Conservation (phyloP, 2,113 vertebrate species). For the Labrus mixtus region DNA sequence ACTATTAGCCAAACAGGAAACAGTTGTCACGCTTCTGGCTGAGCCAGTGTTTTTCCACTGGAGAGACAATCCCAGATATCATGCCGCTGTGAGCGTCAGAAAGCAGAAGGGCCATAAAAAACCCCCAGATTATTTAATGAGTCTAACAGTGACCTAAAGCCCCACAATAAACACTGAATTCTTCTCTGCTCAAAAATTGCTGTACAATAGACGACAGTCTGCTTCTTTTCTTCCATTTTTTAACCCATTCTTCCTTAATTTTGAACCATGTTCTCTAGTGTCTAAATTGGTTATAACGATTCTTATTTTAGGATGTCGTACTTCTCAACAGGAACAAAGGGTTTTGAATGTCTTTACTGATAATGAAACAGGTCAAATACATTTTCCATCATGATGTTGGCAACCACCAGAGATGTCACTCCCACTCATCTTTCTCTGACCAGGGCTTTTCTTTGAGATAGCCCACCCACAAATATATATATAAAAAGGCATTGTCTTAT, state of each 20-base stretch:
- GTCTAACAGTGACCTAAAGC: constrained; percentile 15
- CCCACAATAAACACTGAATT: background rate
- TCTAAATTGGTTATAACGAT: too few relatives aligned
- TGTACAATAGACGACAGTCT: background rate
- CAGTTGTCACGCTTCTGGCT: constrained; percentile 59
- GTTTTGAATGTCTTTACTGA: too few relatives aligned
- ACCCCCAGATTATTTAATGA: constrained; percentile 35
- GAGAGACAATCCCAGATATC: constrained; percentile 53
- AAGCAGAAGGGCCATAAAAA: constrained; percentile 46
- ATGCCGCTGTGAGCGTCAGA: constrained; percentile 26
- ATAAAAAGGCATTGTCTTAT: too few relatives aligned
- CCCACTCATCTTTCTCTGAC: too few relatives aligned
- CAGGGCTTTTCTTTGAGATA: too few relatives aligned
- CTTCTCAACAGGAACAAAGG: too few relatives aligned
- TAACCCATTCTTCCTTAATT: background rate
- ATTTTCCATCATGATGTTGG: too few relatives aligned
- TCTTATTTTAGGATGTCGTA: too few relatives aligned
- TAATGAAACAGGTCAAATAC: too few relatives aligned
- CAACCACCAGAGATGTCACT: too few relatives aligned
- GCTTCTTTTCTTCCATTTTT: background rate
- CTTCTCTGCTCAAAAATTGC: background rate
- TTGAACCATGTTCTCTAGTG: background rate
- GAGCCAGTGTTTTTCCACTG: constrained; percentile 60
- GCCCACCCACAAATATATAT: too few relatives aligned
- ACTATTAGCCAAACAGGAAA: constrained; percentile 65